These are phyloP conservation scores for Tenthredo scrophulariae DNA, from an alignment of 2,888 invertebrate genomes.

Conservation along the genomic window DNA sequence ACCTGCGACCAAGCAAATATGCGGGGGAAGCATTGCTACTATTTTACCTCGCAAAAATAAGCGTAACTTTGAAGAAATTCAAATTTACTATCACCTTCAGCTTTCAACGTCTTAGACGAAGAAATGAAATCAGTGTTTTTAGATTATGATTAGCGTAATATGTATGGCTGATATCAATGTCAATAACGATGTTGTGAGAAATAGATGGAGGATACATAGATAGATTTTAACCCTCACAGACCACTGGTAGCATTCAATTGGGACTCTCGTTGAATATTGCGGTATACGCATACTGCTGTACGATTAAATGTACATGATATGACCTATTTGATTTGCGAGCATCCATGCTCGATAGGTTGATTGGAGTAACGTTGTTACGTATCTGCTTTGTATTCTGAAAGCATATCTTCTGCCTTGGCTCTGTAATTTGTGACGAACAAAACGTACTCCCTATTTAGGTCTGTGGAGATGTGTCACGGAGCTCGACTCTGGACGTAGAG, in stretches of 20 bases:
- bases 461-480: not conserved
- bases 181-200: not conserved
- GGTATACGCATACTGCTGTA: not conserved
- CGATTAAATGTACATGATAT: slow-evolving; percentile 17
- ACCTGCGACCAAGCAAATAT: slow-evolving; percentile 48
- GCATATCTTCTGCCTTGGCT: slow-evolving; percentile 66
- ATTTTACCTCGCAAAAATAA: not conserved
- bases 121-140: not conserved
- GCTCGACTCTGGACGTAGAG: slow-evolving; percentile 13
- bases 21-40: slow-evolving; percentile 6
- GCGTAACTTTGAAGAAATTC: not conserved
- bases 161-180: not conserved
- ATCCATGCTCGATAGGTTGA: slow-evolving; percentile 37
- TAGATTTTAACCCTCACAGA: not conserved
- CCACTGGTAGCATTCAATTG: not conserved
- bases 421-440: slow-evolving; percentile 45
- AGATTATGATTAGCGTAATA: too few species aligned
- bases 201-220: not conserved
- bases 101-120: not conserved
- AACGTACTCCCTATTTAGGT: slow-evolving; percentile 4
- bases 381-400: slow-evolving; percentile 70
- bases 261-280: not conserved
- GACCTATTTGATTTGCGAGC: slow-evolving; percentile 23
- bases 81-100: not conserved
- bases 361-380: slow-evolving; percentile 62